Percentiles rank a stretch among this genome's conserved stretches.
Conservation (phyloP, 2,888 invertebrate species). For the Celastrina argiolus region DNA sequence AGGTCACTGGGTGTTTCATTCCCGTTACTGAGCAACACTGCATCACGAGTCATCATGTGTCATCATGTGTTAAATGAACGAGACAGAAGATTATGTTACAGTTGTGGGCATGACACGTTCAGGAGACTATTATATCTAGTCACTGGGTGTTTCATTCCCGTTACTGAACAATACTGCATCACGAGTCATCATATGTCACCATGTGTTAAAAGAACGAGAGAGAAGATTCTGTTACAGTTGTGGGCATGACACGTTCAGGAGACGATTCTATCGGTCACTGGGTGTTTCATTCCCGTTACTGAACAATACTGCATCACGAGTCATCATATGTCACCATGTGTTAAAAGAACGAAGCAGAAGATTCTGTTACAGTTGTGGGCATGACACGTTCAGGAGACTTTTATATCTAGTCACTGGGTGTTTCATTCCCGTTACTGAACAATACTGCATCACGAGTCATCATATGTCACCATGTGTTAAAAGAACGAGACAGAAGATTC, state of each 20-base stretch:
- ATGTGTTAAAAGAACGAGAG: not conserved
- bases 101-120: not conserved
- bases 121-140: constrained; percentile 25
- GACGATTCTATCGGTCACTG: constrained; percentile 34
- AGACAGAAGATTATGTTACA: not conserved
- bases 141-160: constrained; percentile 10
- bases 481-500: not conserved
- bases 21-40: constrained; percentile 21
- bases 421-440: constrained; percentile 30
- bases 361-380: not conserved
- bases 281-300: constrained; percentile 34
- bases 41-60: not conserved
- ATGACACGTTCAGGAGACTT: not conserved
- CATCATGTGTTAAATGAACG: not conserved
- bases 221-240: not conserved
- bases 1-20: constrained; percentile 38
- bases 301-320: not conserved
- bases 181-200: too few relatives aligned
- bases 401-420: constrained; percentile 37
- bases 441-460: not conserved
- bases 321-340: not conserved
- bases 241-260: not conserved
- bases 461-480: not conserved
- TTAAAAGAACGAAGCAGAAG: not conserved
- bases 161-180: not conserved